A percentile compares a stretch with the other conserved stretches of the same genome.
phyloP scores from a whole-genome alignment of 2,113 vertebrate species.

The Isichthys henryi region DNA sequence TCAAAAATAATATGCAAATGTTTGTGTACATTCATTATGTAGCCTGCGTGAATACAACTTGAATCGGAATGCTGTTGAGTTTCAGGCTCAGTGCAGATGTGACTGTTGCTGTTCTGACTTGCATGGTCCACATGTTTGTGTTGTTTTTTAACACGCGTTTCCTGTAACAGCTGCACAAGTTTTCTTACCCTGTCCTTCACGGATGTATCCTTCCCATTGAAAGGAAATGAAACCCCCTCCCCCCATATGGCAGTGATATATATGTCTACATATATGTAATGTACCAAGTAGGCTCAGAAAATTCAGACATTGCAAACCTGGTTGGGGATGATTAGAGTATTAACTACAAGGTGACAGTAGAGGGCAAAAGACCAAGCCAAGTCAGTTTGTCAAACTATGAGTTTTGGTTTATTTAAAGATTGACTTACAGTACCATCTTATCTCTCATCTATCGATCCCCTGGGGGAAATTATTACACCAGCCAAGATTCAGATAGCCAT shows the following conservation, averaged over 20 bases:
- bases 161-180: constrained; percentile 76
- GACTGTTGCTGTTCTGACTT: background rate
- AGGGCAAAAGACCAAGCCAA: background rate
- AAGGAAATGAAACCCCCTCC: background rate
- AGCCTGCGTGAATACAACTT: background rate
- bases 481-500: background rate
- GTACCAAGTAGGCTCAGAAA: background rate
- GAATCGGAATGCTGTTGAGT: background rate
- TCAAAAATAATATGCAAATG: background rate
- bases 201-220: constrained; percentile 83
- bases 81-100: background rate
- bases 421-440: background rate
- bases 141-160: background rate
- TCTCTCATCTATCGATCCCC: background rate
- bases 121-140: background rate
- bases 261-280: background rate
- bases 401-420: background rate
- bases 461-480: background rate
- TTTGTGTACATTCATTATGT: background rate
- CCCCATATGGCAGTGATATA: background rate
- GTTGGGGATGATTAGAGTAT: background rate
- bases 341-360: background rate
- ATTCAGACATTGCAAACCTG: background rate
- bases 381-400: background rate
- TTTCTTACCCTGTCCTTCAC: constrained; percentile 82